Evolutionary conservation across 2,797 vertebrate genomes (phyloP).

Genomic region (Microcaecilia unicolor): DNA sequence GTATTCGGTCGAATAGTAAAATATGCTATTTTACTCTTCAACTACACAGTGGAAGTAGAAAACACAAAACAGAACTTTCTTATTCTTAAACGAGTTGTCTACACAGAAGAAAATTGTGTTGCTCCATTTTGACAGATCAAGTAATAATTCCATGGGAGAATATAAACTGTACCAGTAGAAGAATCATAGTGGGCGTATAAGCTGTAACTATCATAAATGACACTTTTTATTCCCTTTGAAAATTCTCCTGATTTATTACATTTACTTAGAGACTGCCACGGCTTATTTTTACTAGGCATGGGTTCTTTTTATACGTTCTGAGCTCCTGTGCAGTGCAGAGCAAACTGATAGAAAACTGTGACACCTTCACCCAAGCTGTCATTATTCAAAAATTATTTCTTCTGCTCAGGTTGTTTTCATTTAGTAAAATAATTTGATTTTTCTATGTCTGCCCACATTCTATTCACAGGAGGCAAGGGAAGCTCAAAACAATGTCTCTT

Average conservation of each 20-base stretch:
- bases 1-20: too few relatives aligned
- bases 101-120: constrained; percentile 36
- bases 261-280: constrained; percentile 55
- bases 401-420: constrained; percentile 47
- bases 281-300: constrained; percentile 51
- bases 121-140: constrained; percentile 56
- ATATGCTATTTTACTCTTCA: constrained; percentile 20
- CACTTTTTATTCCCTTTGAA: constrained; percentile 56
- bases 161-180: constrained; percentile 43
- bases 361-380: constrained; percentile 40
- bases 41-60: constrained; percentile 19
- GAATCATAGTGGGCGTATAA: constrained; percentile 41
- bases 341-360: constrained; percentile 44
- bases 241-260: constrained; percentile 51
- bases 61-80: constrained; percentile 40
- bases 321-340: constrained; percentile 37
- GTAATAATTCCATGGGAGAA: constrained; percentile 52
- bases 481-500: constrained; percentile 46
- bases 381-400: constrained; percentile 51
- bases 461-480: constrained; percentile 38
- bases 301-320: constrained; percentile 36
- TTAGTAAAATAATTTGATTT: constrained; percentile 54
- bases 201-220: constrained; percentile 51
- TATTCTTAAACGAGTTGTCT: constrained; percentile 45
- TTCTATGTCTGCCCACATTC: constrained; percentile 43